Conservation (phyloP, 2,888 invertebrate genomes). For the Drosophila limbata region DNA sequence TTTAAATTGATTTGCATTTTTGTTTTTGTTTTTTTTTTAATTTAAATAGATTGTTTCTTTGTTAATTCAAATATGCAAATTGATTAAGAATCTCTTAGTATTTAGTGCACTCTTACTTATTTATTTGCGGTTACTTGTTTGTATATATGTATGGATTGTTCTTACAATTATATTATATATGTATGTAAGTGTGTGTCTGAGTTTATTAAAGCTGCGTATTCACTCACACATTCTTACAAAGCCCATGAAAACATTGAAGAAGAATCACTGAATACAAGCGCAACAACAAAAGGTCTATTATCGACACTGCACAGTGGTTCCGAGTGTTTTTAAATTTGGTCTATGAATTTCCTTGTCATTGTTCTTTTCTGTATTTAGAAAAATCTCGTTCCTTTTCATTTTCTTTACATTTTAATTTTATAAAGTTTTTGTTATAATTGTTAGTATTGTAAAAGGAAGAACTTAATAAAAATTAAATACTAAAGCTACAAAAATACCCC, state of each 20-base stretch:
- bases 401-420: too few species aligned
- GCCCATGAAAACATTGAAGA: conserved; percentile 14
- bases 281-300: conserved; percentile 37
- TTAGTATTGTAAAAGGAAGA: too few species aligned
- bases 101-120: background rate
- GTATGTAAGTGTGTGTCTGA: conserved; percentile 26
- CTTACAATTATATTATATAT: conserved; percentile 13
- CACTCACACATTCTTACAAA: conserved; percentile 16
- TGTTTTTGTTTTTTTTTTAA: conserved; percentile 6
- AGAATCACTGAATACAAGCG: conserved; percentile 41
- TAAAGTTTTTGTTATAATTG: too few species aligned
- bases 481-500: too few species aligned
- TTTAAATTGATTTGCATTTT: conserved; percentile 51
- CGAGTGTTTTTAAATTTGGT: background rate
- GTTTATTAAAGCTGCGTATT: conserved; percentile 6
- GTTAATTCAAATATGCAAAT: conserved; percentile 42
- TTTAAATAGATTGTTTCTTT: conserved; percentile 49
- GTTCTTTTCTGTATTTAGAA: background rate
- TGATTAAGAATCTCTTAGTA: conserved; percentile 32
- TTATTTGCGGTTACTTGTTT: conserved; percentile 5
- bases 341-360: background rate
- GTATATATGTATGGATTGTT: background rate
- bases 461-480: too few species aligned
- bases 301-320: conserved; percentile 46
- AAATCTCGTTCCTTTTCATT: too few species aligned